phyloP scores from a whole-genome alignment of 2,888 invertebrate genomes.

The Cerastis rubricosa region DNA sequence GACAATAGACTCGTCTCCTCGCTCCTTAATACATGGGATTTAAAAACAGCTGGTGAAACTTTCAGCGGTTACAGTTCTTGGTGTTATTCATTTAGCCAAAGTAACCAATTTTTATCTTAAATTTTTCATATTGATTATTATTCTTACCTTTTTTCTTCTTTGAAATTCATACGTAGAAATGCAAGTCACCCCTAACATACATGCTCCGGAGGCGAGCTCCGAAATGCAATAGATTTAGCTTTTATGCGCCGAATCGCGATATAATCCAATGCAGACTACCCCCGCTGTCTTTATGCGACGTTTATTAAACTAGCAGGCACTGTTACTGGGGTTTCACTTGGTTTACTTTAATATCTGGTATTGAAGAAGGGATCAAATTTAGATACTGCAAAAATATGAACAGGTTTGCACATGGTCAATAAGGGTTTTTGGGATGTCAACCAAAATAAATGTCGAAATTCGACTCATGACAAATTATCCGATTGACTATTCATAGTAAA shows the following conservation, averaged over 20 bases:
- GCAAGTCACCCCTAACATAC: conserved; percentile 32
- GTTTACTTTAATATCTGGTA: neutral
- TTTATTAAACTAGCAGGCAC: conserved; percentile 41
- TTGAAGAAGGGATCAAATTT: neutral
- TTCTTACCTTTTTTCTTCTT: neutral
- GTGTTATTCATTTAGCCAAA: neutral
- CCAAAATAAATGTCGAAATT: neutral
- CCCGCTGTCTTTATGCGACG: conserved; percentile 9
- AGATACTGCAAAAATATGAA: neutral
- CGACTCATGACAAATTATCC: neutral
- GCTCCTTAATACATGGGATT: neutral
- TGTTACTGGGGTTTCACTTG: neutral
- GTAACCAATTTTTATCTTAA: neutral
- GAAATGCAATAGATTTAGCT: conserved; percentile 60
- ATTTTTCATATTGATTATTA: neutral
- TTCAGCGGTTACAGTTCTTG: neutral
- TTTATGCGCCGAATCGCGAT: conserved; percentile 42
- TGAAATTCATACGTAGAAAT: neutral
- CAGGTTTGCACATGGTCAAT: neutral
- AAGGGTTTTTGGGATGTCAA: neutral
- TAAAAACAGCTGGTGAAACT: neutral
- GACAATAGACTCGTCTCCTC: neutral
- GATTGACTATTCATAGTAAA: neutral
- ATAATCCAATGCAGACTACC: conserved; percentile 40
- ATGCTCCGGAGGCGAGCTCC: conserved; percentile 31